Evolutionary conservation across 2,113 vertebrate species (phyloP).

Genomic region (Nycticryphes semicollaris): DNA sequence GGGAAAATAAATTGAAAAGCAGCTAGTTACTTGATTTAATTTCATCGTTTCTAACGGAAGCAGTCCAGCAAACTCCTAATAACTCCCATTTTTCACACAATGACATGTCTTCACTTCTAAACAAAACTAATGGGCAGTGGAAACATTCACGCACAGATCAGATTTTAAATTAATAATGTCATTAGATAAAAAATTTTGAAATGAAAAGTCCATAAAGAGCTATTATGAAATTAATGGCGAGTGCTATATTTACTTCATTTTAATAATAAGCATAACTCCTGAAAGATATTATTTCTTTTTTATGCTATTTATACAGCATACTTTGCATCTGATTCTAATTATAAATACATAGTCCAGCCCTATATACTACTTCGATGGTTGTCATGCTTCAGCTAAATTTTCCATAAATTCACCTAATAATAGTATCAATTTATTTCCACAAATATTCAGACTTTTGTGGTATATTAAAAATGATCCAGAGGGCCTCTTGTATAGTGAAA

Average conservation of each 20-base stretch:
- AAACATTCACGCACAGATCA: slow-evolving; percentile 2
- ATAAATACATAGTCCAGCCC: background rate
- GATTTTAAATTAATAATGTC: slow-evolving; percentile 47
- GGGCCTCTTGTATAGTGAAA: background rate
- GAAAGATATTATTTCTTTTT: slow-evolving; percentile 35
- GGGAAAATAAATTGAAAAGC: slow-evolving; percentile 32
- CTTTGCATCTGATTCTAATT: slow-evolving; percentile 26
- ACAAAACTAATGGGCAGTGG: slow-evolving; percentile 66
- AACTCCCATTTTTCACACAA: slow-evolving; percentile 59
- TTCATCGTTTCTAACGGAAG: slow-evolving; percentile 40
- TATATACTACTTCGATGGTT: background rate
- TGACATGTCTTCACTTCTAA: slow-evolving; percentile 45
- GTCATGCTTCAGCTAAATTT: slow-evolving; percentile 1
- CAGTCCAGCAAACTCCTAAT: slow-evolving; percentile 25
- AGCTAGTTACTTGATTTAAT: slow-evolving; percentile 46
- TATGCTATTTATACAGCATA: background rate
- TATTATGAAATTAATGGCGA: slow-evolving; percentile 60
- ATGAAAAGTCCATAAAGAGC: slow-evolving; percentile 36
- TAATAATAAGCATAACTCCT: slow-evolving; percentile 27
- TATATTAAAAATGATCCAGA: slow-evolving; percentile 5
- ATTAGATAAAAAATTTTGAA: slow-evolving; percentile 45
- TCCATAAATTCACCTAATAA: slow-evolving; percentile 24
- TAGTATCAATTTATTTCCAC: slow-evolving; percentile 15
- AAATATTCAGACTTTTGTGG: slow-evolving; percentile 23
- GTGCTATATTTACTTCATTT: slow-evolving; percentile 53